Evolutionary conservation across 2,888 invertebrate species (phyloP).

Genomic region (Caenorhabditis macrosperma): DNA sequence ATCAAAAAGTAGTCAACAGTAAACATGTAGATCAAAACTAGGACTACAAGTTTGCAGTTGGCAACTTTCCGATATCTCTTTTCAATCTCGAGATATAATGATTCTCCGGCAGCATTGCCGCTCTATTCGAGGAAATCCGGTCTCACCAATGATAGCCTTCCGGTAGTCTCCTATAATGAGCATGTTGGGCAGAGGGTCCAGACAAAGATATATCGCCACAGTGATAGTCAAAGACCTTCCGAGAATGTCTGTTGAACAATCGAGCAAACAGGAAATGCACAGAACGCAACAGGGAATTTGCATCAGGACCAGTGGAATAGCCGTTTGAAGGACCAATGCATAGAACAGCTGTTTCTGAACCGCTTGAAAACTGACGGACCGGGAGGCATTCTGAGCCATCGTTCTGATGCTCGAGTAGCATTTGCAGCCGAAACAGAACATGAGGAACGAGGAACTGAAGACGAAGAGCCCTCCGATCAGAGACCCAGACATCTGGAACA

Average conservation of each 20-base stretch:
- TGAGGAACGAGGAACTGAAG: not conserved
- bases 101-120: too few species aligned
- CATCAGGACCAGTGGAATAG: slow-evolving; percentile 15
- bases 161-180: too few species aligned
- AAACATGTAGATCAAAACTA: too few species aligned
- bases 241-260: not conserved
- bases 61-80: too few species aligned
- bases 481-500: too few species aligned
- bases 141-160: too few species aligned
- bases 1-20: too few species aligned
- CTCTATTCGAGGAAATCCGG: too few species aligned
- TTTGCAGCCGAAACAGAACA: slow-evolving; percentile 8
- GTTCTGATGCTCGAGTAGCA: not conserved
- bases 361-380: not conserved
- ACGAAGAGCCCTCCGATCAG: not conserved
- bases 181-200: slow-evolving; percentile 16
- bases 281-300: slow-evolving; percentile 1
- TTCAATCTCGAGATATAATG: too few species aligned
- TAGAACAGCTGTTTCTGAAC: slow-evolving; percentile 9
- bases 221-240: not conserved
- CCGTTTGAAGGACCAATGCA: slow-evolving; percentile 19
- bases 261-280: not conserved
- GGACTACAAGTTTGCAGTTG: too few species aligned
- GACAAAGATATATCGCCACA: slow-evolving; percentile 2
- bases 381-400: not conserved